phyloP scores from a whole-genome alignment of 1,140 invertebrate species.

The Oedothorax gibbosus region DNA sequence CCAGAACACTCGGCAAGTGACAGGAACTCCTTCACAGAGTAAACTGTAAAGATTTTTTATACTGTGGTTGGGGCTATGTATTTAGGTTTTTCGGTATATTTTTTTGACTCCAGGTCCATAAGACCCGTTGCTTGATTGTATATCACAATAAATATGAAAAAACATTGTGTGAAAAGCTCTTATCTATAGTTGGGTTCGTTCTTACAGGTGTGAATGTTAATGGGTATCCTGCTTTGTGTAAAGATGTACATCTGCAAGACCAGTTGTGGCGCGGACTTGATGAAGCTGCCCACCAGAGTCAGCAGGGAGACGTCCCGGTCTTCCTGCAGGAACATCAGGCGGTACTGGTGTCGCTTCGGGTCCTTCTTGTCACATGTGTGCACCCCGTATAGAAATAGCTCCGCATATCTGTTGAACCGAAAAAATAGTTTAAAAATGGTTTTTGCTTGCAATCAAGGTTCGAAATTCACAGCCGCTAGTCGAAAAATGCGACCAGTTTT shows the following conservation, averaged over 20 bases:
- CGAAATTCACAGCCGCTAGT: too few relatives aligned
- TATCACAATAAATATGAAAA: too few relatives aligned
- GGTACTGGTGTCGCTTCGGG: constrained; percentile 46
- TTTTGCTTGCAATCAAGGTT: neutral
- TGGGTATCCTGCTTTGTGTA: constrained; percentile 1
- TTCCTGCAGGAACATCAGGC: constrained; percentile 62
- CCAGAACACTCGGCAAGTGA: too few relatives aligned
- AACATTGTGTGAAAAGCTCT: too few relatives aligned
- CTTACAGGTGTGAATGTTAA: constrained; percentile 31
- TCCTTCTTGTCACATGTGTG: constrained; percentile 23
- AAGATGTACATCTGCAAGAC: constrained; percentile 63
- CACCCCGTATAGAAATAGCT: constrained; percentile 45
- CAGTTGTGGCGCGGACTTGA: constrained; percentile 62
- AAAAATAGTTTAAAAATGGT: neutral
- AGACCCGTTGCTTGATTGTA: too few relatives aligned
- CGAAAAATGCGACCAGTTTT: too few relatives aligned
- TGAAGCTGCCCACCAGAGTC: constrained; percentile 62
- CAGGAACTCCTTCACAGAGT: too few relatives aligned
- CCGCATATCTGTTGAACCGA: constrained; percentile 20
- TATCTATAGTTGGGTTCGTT: too few relatives aligned
- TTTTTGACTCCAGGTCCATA: too few relatives aligned
- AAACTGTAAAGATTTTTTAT: too few relatives aligned
- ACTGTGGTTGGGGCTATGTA: too few relatives aligned
- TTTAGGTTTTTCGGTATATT: too few relatives aligned
- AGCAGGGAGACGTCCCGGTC: constrained; percentile 63